Evolutionary conservation across 1,140 invertebrate genomes (phyloP), one percentile per base, ranked within the genome.

Genomic region (Hormaphis cornu): DNA sequence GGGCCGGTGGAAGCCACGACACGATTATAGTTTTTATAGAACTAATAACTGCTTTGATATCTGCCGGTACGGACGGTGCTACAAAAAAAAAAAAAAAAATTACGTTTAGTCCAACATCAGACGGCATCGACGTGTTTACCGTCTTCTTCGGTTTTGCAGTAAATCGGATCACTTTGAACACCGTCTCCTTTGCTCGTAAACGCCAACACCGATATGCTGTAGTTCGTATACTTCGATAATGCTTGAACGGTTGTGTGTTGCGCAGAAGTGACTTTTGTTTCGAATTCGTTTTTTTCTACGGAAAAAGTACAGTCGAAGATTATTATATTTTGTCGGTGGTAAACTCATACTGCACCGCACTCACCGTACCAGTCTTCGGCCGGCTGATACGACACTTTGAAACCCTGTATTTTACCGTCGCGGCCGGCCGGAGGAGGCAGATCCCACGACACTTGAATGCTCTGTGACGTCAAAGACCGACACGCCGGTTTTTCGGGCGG

Each of bases 31-130:
- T 90, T 71, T 87, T 89, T 33, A 86, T 81, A 30, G 89, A 90
- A 71, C 87, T 90, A 14, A 91, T 84, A 35, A 91, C 85, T 1
- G 91, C 91, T 80, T 95, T 96, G 48, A 96, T 91, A 73, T 89
- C 87, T 0, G 85, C 88, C 46, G 93, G 93, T 40, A 87, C 83
- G 71, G 89, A 89, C 48, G 93, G 93, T 72, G 94, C 86, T 89
- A 77, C n/a, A n/a, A n/a, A n/a, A n/a, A n/a, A n/a, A n/a, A n/a
- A n/a, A n/a, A 70, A 80, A 79, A 73, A 48, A 54, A 74, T 4
- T 50, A 72, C 14, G 20, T 48, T 50, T 20, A 4, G 24, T 6
- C 10, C 3, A 52, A 12, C 26, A 56, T 28, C 20, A 70, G 46
- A 14, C 50, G 10, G 7, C 12, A 46, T 16, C 12, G 20, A 76